Base-by-base conservation (phyloP, 2,888 invertebrate genomes). In the Agrenia bidenticulata region DNA sequence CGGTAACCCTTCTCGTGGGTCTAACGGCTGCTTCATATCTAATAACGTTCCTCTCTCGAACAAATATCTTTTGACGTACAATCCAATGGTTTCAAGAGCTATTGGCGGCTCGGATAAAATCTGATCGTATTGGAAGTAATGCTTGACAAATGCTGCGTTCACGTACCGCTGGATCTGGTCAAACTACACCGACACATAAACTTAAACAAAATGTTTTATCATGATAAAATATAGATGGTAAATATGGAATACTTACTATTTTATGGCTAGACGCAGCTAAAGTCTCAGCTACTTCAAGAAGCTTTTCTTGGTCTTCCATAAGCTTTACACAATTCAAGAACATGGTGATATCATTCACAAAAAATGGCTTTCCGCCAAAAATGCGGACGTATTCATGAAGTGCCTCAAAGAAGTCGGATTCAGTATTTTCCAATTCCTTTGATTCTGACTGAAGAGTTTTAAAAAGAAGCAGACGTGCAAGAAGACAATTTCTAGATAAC, bases 281-380 rank as follows among this genome's bases (percentile, higher is more conserved):
- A 19, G n/a, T 45, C 4, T 45, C 45, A 45, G 45, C n/a, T 45
- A 45, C 15, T 45, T 45, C 45, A 45, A 45, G 9, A 5, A 45
- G 19, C 15, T 32, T n/a, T 15, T 60, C 51, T 4, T 60, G 37
- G 2, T 60, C 51, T 21, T 51, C n/a, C 4, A 15, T 5, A 5
- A n/a, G 5, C 15, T 15, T 19, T 5, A 45, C 15, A 45, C 45
- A 9, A 19, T 24, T 11, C 11, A 61, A 54, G n/a, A 61, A 63
- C 9, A 23, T 24, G 1, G 7, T 7, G 7, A 72, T 54, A 37
- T 72, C 72, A 0, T 56, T 37, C 42, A 41, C 58, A 19, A 63
- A 72, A 1, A 65, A 72, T 15, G 67, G 72, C 17, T 67, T 69
- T 17, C 58, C 59, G 21, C 60, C 64, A 32, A 41, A 61, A 2